A percentile compares a stretch with the other conserved stretches of the same genome.
Conservation (phyloP, 2,797 vertebrate genomes). For the Premnoplex brunnescens region DNA sequence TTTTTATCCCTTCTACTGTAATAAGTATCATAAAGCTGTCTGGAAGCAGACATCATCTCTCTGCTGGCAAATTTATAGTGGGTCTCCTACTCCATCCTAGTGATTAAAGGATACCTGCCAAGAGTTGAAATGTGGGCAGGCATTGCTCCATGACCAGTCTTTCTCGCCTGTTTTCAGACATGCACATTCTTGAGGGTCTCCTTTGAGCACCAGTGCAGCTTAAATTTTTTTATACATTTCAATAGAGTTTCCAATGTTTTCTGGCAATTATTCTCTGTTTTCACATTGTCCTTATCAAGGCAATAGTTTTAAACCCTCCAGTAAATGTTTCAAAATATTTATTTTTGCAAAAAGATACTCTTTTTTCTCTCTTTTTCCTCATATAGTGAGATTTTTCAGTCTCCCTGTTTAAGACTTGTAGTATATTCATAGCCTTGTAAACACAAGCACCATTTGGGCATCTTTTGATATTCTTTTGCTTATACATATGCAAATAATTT, state of each 20-base stretch:
- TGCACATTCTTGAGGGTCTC: background rate
- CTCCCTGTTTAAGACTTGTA: background rate
- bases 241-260: background rate
- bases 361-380: background rate
- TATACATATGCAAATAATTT: background rate
- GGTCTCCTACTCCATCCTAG: background rate
- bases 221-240: background rate
- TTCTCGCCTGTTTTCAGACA: background rate
- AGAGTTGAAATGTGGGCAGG: background rate
- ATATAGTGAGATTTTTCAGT: background rate
- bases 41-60: background rate
- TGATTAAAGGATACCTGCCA: background rate
- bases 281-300: background rate
- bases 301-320: background rate
- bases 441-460: background rate
- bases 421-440: background rate
- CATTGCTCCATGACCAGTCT: background rate
- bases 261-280: background rate
- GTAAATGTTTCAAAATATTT: background rate
- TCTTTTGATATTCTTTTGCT: constrained; percentile 16
- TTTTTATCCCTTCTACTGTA: background rate
- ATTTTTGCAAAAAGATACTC: background rate
- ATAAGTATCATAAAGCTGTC: background rate
- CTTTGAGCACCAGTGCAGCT: background rate
- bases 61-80: background rate